Percentiles rank a stretch among this genome's conserved stretches.
These are phyloP conservation scores for Clarias magur DNA, from an alignment of 2,113 vertebrate species.

Conservation along the genomic window DNA sequence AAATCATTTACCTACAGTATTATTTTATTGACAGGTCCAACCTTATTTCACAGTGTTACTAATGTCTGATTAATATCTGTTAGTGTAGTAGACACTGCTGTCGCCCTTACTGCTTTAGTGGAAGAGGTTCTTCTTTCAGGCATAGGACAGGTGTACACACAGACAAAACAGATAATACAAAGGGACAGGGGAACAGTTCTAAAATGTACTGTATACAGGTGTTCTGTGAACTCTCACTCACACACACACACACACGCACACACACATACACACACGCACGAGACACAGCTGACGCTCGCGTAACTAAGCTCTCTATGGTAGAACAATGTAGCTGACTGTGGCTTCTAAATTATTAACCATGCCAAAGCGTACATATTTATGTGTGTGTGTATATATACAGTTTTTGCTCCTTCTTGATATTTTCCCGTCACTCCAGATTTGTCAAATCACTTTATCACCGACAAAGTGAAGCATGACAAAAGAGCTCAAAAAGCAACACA, in stretches of 20 bases:
- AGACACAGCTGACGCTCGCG: constrained; percentile 11
- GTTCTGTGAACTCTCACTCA: not conserved
- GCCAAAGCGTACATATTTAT: not conserved
- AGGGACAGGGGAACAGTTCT: not conserved
- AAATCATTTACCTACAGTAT: not conserved
- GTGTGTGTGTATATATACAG: not conserved
- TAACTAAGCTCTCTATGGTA: constrained; percentile 54
- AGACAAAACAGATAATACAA: not conserved
- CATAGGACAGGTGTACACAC: not conserved
- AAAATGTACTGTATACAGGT: not conserved
- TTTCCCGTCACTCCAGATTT: too few species aligned
- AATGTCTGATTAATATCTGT: not conserved
- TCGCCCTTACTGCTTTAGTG: not conserved
- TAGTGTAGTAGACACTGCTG: not conserved
- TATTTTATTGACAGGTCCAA: not conserved
- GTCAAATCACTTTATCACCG: too few species aligned
- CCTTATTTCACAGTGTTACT: not conserved
- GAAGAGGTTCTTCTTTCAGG: not conserved
- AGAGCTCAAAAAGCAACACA: too few species aligned
- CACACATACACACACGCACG: not conserved
- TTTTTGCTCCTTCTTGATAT: too few species aligned
- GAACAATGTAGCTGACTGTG: constrained; percentile 40
- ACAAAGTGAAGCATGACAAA: too few species aligned
- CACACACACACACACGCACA: constrained; percentile 16
- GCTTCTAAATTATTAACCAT: constrained; percentile 69